phyloP scores from a whole-genome alignment of 2,113 vertebrate genomes.

The Syngnathus floridae region DNA sequence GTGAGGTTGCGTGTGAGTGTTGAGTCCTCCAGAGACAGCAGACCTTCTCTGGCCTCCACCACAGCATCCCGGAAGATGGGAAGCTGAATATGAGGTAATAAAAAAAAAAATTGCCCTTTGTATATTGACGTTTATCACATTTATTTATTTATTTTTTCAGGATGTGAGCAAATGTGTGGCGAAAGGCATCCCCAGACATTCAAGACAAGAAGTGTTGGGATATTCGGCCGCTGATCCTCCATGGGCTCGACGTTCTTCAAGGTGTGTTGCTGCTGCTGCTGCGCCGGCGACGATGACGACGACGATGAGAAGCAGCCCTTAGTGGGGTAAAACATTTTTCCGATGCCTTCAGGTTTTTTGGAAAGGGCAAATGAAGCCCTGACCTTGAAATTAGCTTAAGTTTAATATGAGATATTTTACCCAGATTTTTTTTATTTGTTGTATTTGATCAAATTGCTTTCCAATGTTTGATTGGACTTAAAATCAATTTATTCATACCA shows the following conservation, averaged over 20 bases:
- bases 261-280: conserved; percentile 67
- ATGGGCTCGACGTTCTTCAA: conserved; percentile 65
- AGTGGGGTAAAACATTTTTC: conserved; percentile 54
- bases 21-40: neutral
- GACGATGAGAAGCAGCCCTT: conserved; percentile 72
- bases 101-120: conserved; percentile 12
- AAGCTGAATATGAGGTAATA: conserved; percentile 34
- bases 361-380: too few relatives aligned
- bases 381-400: too few relatives aligned
- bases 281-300: conserved; percentile 54
- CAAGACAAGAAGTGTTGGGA: conserved; percentile 18
- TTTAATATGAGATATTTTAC: too few relatives aligned
- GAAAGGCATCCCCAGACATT: neutral
- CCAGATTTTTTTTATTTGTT: too few relatives aligned
- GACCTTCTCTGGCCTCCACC: conserved; percentile 9
- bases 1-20: conserved; percentile 5
- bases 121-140: neutral
- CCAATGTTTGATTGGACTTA: too few relatives aligned
- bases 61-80: conserved; percentile 20
- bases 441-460: too few relatives aligned
- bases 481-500: too few relatives aligned
- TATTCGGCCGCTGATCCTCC: conserved; percentile 19
- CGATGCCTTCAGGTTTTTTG: neutral
- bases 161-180: neutral
- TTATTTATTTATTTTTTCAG: neutral